Base-by-base conservation (phyloP, 2,888 invertebrate genomes). In the Nineta flava region DNA sequence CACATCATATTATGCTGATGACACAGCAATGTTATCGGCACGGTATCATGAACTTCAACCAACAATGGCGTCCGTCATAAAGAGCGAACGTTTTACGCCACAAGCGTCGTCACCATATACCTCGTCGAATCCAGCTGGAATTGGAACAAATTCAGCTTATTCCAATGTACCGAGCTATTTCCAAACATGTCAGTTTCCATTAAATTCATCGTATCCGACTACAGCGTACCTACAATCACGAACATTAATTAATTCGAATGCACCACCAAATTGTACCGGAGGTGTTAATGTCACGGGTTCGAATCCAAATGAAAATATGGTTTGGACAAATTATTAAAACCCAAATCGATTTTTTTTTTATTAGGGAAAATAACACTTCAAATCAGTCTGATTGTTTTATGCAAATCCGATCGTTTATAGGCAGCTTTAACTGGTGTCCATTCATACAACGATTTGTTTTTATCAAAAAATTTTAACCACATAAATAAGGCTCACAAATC, bases 21-120 rank as follows among this genome's bases (percentile, higher is more conserved):
- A 32, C 17, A 3, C 38, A 1, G 16, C 35, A 21, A 31, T 16
- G 26, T n/a, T 17, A 12, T 31, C 46, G 7, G 9, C 26, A 31
- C 59, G 63, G 41, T 67, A 66, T 53, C 65, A 66, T 50, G 66
- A 66, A 45, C 52, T 66, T 32, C 66, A 66, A 53, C 60, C 62
- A 7, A 63, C 59, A 50, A 54, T 59, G 5, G 55, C 54, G 2
- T 55, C 53, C 3, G 19, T 58, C n/a, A 59, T 63, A 4, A 67
- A 67, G 55, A 57, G 60, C 34, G 67, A 67, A 52, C 58, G 64
- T 46, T 64, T 59, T 50, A 51, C 54, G 7, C 19, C 50, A 26
- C 50, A 56, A 42, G 56, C 53, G 42, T 42, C 48, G 7, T 32
- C 54, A 3, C 53, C 54, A 12, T 21, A 13, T 19, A 26, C 53